Evolutionary conservation across 1,140 invertebrate genomes (phyloP).

Genomic region (Drosophila trapezifrons): DNA sequence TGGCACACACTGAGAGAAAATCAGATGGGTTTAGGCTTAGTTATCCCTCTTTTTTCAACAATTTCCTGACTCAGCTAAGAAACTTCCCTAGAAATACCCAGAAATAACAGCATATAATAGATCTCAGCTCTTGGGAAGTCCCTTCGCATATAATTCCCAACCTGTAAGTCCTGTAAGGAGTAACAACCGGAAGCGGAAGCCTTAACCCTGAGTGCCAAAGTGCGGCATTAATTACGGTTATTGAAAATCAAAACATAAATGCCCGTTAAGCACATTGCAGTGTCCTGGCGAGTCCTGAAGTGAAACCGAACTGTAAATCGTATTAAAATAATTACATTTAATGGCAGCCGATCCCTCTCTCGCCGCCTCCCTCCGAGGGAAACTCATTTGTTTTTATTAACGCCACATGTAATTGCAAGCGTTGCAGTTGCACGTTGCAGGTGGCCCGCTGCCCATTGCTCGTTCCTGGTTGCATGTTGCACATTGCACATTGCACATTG

Average conservation of each 20-base stretch:
- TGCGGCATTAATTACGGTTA: conserved; percentile 65
- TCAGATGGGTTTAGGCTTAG: too few species aligned
- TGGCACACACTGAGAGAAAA: background rate
- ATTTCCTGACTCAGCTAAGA: background rate
- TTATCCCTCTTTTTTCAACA: too few species aligned
- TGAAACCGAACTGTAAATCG: conserved; percentile 67
- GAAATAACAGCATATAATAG: background rate
- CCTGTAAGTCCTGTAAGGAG: conserved; percentile 4
- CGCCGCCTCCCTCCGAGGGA: conserved; percentile 2
- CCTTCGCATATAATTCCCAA: background rate
- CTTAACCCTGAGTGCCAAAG: conserved; percentile 16
- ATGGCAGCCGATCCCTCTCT: conserved; percentile 66
- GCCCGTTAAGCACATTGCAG: conserved; percentile 30
- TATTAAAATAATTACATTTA: conserved; percentile 81
- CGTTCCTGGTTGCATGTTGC: background rate
- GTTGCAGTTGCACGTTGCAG: conserved; percentile 24
- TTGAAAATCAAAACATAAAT: conserved; percentile 69
- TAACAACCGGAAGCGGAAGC: background rate
- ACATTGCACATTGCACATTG: background rate
- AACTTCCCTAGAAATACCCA: too few species aligned
- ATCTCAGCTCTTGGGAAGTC: background rate
- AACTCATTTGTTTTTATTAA: conserved; percentile 81
- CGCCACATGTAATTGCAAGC: conserved; percentile 64
- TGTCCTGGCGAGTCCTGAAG: conserved; percentile 29
- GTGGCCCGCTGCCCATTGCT: conserved; percentile 1